Conservation (phyloP, 2,888 invertebrate species). For the Drosophila nr. fundita region DNA sequence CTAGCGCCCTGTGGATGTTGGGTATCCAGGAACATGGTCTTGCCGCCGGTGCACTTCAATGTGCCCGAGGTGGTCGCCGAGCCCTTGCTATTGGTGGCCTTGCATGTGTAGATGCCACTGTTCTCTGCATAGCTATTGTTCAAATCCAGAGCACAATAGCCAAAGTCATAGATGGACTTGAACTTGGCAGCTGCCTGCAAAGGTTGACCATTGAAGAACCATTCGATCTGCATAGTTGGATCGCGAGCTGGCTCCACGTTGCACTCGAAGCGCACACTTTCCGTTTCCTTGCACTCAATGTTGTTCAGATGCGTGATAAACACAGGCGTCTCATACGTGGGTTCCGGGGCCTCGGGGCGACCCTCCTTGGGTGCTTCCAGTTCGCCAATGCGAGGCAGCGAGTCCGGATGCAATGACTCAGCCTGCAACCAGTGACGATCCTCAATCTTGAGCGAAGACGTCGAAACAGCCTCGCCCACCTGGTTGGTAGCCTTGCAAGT, state of each 20-base stretch:
- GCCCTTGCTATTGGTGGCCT: slow-evolving; percentile 94
- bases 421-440: slow-evolving; percentile 95
- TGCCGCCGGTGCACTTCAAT: slow-evolving; percentile 92
- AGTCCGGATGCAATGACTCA: slow-evolving; percentile 95
- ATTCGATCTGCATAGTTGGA: slow-evolving; percentile 95
- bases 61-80: slow-evolving; percentile 96
- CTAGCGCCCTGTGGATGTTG: slow-evolving; percentile 97
- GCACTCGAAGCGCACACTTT: slow-evolving; percentile 95
- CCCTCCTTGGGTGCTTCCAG: slow-evolving; percentile 92
- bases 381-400: slow-evolving; percentile 93
- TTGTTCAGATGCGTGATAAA: slow-evolving; percentile 96
- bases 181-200: slow-evolving; percentile 95
- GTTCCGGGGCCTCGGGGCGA: slow-evolving; percentile 90
- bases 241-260: slow-evolving; percentile 96
- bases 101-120: slow-evolving; percentile 95
- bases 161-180: slow-evolving; percentile 97
- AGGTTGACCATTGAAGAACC: slow-evolving; percentile 97
- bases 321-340: slow-evolving; percentile 93
- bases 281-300: slow-evolving; percentile 94
- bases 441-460: slow-evolving; percentile 94
- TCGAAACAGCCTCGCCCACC: slow-evolving; percentile 97
- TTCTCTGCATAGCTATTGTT: slow-evolving; percentile 95
- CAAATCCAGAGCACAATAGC: slow-evolving; percentile 96
- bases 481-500: slow-evolving; percentile 97
- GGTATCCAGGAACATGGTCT: slow-evolving; percentile 93